phyloP scores from a whole-genome alignment of 2,888 invertebrate genomes.

The Drosophila merina region DNA sequence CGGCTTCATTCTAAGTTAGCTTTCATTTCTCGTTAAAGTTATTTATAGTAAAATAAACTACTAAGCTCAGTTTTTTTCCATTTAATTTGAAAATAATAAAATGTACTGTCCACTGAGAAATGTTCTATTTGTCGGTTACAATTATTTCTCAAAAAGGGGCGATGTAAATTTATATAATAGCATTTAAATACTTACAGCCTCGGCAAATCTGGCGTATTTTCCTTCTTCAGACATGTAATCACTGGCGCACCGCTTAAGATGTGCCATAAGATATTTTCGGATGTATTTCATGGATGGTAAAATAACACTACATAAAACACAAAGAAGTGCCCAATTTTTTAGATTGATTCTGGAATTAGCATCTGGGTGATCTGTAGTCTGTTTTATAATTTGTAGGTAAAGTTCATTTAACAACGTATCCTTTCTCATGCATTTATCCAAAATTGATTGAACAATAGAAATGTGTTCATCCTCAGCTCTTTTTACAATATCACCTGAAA shows the following conservation, averaged over 20 bases:
- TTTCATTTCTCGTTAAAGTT: too few relatives aligned
- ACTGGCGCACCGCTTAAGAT: slow-evolving; percentile 94
- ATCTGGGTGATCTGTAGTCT: slow-evolving; percentile 96
- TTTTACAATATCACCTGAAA: slow-evolving; percentile 86
- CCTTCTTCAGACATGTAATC: slow-evolving; percentile 96
- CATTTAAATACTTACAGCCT: slow-evolving; percentile 86
- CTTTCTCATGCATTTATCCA: slow-evolving; percentile 96
- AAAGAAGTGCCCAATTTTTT: slow-evolving; percentile 96
- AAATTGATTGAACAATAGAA: slow-evolving; percentile 93
- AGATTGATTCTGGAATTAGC: slow-evolving; percentile 93
- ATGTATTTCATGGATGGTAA: slow-evolving; percentile 94
- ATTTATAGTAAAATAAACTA: too few relatives aligned
- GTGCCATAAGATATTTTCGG: slow-evolving; percentile 93
- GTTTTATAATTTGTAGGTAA: slow-evolving; percentile 95
- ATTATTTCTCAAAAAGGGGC: too few relatives aligned
- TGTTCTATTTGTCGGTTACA: too few relatives aligned
- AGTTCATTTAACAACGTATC: slow-evolving; percentile 94
- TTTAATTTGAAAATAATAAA: too few relatives aligned
- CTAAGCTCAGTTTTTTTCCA: too few relatives aligned
- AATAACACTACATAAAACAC: slow-evolving; percentile 91
- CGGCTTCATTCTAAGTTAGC: too few relatives aligned
- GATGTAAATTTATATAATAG: too few relatives aligned
- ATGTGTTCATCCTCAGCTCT: slow-evolving; percentile 94
- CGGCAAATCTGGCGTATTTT: slow-evolving; percentile 96
- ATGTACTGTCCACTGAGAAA: too few relatives aligned